Evolutionary conservation across 2,797 vertebrate genomes (phyloP), one percentile per base, ranked within the genome.

Genomic region (Sebastes cheni): DNA sequence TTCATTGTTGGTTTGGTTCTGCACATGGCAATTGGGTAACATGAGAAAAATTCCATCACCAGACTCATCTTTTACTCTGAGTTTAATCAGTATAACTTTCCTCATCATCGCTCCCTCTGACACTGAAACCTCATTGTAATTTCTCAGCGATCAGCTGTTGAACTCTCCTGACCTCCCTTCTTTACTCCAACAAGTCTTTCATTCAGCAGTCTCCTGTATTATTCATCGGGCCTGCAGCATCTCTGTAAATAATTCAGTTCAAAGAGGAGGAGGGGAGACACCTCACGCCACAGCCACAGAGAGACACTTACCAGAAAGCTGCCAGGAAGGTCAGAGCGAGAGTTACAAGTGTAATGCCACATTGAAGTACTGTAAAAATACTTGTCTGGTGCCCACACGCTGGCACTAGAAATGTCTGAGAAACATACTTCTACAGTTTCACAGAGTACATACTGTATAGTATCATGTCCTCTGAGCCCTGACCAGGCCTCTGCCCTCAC

Each of bases 161-260:
- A 59, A 71, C 50, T 81, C 42, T 69, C 7, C 46, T 36, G 60
- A 59, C 72, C 36, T 80, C 23, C 23, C 23, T 42, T 75, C 36
- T 55, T 74, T 56, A 54, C 25, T 66, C 23, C 3, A 14, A 78
- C 75, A 55, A 69, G 56, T 70, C 65, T 68, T 34, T 68, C 60
- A 52, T 69, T 62, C 42, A 23, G 55, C 56, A 18, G 56, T 23
- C 55, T 34, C 70, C 71, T 85, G 69, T 64, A 84, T 90, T 86
- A 89, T 90, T 88, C 70, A 88, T 78, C 18, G 23, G 18, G 23
- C 61, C 59, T 64, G 72, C 71, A 83, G 77, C 67, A 42, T 56
- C 74, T 58, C 65, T 62, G 8, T 93, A 62, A 92, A 92, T 93
- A 80, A 91, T 91, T 90, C 72, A 91, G 70, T 22, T 52, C 58